Base-by-base conservation (phyloP, 1,140 invertebrate genomes). In the Aphidius gifuensis region DNA sequence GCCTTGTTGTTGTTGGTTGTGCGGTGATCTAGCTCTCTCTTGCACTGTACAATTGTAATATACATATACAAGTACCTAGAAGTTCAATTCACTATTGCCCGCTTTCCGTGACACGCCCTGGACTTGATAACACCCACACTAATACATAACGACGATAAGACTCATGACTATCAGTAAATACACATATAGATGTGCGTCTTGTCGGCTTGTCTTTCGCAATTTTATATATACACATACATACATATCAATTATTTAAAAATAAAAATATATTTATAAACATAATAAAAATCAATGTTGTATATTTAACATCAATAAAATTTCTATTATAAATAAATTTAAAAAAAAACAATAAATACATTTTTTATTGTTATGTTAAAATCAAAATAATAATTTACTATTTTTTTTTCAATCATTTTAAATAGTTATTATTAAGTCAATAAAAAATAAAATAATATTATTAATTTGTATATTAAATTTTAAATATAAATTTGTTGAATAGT, bases 41-140 rank as follows among this genome's bases (percentile, higher is more conserved):
- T 60, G 23, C 23, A 32, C 23, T 32, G 23, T 32, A 32, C 23
- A 32, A 32, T 32, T 32, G 23, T 32, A 32, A 32, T 32, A 4
- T 42, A 11, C 58, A 45, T 16, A 32, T 9, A 47, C 56, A 40
- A 32, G n/a, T 39, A 21, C 50, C 23, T 32, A 32, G 23, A 32
- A 4, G 23, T 32, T 32, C 23, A 32, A 32, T 64, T 54, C 42
- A 43, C 47, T 44, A 16, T 60, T 44, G 59, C 39, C 43, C 63
- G 58, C 53, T 57, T 42, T 48, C 58, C 53, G 62, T 70, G 77
- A 76, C 77, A 79, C 77, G 74, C 77, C 77, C 77, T 78, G 75
- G 23, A 67, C 71, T 72, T 74, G 77, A 79, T 79, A 79, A 77
- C 77, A 78, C 77, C 77, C 75, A 79, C 77, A 79, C 77, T 71